A percentile compares a stretch with the other conserved stretches of the same genome.
Evolutionary conservation across 2,797 vertebrate genomes (phyloP).

Genomic region (Synaphobranchus kaupii): DNA sequence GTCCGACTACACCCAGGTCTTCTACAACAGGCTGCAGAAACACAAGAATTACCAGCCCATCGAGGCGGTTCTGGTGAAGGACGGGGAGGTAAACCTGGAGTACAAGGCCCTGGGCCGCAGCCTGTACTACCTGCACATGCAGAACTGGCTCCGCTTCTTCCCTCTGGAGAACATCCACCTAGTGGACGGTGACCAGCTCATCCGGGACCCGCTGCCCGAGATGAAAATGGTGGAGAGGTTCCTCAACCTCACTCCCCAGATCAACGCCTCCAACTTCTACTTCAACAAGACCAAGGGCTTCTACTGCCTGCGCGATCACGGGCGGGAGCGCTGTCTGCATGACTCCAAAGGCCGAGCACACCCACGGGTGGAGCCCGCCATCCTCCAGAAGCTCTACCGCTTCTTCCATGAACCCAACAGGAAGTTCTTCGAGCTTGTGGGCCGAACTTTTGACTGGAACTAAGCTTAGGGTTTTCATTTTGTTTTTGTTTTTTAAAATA

Average conservation of each 20-base stretch:
- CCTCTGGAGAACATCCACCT: constrained; percentile 83
- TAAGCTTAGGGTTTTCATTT: constrained; percentile 50
- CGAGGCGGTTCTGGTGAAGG: constrained; percentile 84
- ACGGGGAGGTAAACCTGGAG: constrained; percentile 83
- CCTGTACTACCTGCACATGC: constrained; percentile 88
- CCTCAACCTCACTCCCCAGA: constrained; percentile 84
- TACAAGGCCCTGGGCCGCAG: constrained; percentile 97
- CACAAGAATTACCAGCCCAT: constrained; percentile 87
- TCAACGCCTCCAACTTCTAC: constrained; percentile 93
- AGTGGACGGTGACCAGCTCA: constrained; percentile 90
- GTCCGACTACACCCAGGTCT: constrained; percentile 98
- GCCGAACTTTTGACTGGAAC: constrained; percentile 93
- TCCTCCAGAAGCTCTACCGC: constrained; percentile 85
- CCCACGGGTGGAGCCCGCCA: constrained; percentile 78
- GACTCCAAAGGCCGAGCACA: constrained; percentile 93
- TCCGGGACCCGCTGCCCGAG: constrained; percentile 89
- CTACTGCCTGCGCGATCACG: constrained; percentile 88
- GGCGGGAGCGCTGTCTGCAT: constrained; percentile 89
- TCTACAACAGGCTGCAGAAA: constrained; percentile 93
- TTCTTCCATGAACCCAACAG: constrained; percentile 92
- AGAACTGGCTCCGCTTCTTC: constrained; percentile 90
- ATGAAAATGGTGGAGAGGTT: constrained; percentile 90
- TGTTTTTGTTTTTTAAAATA: not conserved
- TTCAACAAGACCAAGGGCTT: constrained; percentile 97
- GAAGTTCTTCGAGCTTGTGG: constrained; percentile 91